Conservation (phyloP, 1,140 invertebrate genomes). For the Chelonus insularis region DNA sequence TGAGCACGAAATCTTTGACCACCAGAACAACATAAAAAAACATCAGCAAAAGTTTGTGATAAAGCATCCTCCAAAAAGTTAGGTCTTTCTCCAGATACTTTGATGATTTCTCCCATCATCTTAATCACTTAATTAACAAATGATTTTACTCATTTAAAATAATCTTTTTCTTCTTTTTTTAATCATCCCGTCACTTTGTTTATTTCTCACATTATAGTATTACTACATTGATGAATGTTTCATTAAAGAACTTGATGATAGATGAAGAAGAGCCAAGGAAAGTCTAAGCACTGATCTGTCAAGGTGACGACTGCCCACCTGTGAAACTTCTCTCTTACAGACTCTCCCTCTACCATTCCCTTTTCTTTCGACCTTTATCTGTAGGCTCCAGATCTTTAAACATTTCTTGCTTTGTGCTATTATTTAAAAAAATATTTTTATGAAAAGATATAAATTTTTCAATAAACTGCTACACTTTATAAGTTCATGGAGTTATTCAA, state of each 20-base stretch:
- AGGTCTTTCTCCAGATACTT: conserved; percentile 39
- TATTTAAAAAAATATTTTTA: background rate
- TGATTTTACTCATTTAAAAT: background rate
- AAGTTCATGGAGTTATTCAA: no score
- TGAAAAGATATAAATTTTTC: no score
- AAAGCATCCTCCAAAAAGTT: conserved; percentile 48
- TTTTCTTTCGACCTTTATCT: conserved; percentile 18
- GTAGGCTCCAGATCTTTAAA: background rate
- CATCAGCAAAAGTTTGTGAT: conserved; percentile 52
- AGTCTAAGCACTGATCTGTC: conserved; percentile 16
- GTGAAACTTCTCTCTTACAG: conserved; percentile 18
- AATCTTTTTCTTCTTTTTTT: background rate
- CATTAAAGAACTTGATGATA: no score
- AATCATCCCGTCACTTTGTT: background rate
- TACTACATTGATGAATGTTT: background rate
- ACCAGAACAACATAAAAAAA: conserved; percentile 48
- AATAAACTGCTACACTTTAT: no score
- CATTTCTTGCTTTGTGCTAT: background rate
- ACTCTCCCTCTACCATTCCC: conserved; percentile 25
- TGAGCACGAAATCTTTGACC: conserved; percentile 54
- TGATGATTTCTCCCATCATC: conserved; percentile 40
- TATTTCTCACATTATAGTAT: background rate
- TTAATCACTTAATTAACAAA: background rate
- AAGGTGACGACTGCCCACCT: conserved; percentile 25
- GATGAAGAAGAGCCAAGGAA: background rate